Evolutionary conservation across 2,888 invertebrate species (phyloP).

Genomic region (Chrysina gloriosa): DNA sequence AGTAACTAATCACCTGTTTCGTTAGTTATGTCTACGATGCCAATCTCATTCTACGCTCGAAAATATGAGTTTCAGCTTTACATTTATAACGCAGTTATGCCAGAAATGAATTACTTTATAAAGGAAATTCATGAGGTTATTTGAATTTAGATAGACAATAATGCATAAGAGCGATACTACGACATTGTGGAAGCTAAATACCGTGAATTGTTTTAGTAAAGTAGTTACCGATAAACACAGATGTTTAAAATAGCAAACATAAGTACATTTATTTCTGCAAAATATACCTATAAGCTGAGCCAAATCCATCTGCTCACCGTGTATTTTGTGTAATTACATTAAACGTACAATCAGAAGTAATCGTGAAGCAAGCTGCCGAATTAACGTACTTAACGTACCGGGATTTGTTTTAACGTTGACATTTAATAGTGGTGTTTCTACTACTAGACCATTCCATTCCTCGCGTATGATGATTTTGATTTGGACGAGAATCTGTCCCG

Average conservation of each 20-base stretch:
- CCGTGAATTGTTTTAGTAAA: no score
- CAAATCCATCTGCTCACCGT: slow-evolving; percentile 13
- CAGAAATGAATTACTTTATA: no score
- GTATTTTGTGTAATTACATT: slow-evolving; percentile 20
- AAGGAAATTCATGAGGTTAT: no score
- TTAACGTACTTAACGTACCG: slow-evolving; percentile 7
- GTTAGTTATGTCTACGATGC: no score
- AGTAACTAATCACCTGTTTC: no score
- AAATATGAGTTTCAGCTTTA: no score
- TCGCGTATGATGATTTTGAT: neutral
- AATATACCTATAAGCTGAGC: neutral
- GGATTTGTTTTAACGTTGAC: slow-evolving; percentile 9
- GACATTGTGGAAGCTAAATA: no score
- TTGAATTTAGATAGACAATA: no score
- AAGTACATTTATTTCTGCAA: neutral
- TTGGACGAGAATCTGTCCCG: neutral
- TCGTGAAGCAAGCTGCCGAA: neutral
- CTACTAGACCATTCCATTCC: neutral
- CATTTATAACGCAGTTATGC: no score
- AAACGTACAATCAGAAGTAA: slow-evolving; percentile 19
- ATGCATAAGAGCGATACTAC: no score
- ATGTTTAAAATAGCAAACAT: neutral
- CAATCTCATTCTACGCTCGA: no score
- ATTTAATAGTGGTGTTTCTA: neutral
- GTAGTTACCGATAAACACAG: neutral